Evolutionary conservation across 1,140 invertebrate genomes (phyloP), one percentile per base, ranked within the genome.

Genomic region (Myzus persicae): DNA sequence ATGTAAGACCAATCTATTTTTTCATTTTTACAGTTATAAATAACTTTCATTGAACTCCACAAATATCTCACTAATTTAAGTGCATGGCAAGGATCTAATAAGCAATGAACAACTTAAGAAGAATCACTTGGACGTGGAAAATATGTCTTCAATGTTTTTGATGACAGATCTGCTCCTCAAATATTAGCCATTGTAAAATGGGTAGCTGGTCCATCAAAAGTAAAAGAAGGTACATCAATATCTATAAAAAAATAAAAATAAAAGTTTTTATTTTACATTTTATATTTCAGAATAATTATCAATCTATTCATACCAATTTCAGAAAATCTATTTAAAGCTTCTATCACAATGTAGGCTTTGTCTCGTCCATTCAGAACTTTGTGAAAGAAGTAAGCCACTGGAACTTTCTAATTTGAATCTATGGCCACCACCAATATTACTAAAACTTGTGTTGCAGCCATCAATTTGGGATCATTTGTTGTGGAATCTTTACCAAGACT

Each of bases 301-400:
- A 54, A 54, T 11, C 18, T 76, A 36, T 36, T 18, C 38, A 22
- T 85, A 84, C 48, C 76, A 22, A 93, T 93, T 46, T 38, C 48
- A 31, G 40, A 67, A 38, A 93, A 46, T n/a, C 14, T 81, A 54
- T 26, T 93, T 84, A 90, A 93, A 36, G 81, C 31, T 14, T 51
- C 94, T 67, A 46, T 76, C 48, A 84, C 88, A 91, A 59, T 94
- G 46, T 82, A 40, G 44, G 90, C 94, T 93, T 76, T 54, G 93
- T 94, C 46, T 94, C 76, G 51, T 84, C 26, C 76, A 94, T 42
- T 94, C 40, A 94, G 24, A 26, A 87, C 90, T n/a, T 94, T 90
- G n/a, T 94, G 94, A 82, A 94, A 94, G 93, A 94, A 94, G 93
- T 94, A 94, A 38, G 42, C 94, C 42, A 94, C 91, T 2, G 94